Percentiles rank a stretch among this genome's conserved stretches.
Conservation (phyloP, 2,113 vertebrate genomes). For the Siniperca chuatsi region DNA sequence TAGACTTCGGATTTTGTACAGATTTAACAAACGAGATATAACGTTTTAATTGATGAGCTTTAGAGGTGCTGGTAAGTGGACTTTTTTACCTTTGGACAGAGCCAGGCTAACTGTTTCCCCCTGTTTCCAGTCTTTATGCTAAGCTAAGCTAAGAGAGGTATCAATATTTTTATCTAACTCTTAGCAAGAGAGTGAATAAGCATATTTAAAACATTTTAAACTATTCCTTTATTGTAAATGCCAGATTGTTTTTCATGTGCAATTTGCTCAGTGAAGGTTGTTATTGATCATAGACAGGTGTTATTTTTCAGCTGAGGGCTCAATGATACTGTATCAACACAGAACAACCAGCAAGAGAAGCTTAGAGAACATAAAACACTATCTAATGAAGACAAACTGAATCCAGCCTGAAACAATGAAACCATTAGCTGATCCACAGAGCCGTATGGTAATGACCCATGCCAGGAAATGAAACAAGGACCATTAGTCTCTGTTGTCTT, state of each 20-base stretch:
- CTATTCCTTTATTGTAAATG: not conserved
- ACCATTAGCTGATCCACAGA: constrained; percentile 23
- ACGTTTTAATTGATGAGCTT: not conserved
- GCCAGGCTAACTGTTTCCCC: not conserved
- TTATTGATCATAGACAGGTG: not conserved
- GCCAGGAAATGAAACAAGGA: not conserved
- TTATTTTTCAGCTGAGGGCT: not conserved
- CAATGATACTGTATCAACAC: not conserved
- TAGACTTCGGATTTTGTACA: not conserved
- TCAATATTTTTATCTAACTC: not conserved
- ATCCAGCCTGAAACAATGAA: not conserved
- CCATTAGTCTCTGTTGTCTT: not conserved
- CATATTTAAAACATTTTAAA: not conserved
- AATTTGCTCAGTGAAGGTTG: constrained; percentile 18
- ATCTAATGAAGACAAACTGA: not conserved
- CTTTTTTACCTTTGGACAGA: not conserved
- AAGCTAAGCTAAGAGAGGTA: not conserved
- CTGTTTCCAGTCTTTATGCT: not conserved
- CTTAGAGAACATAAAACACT: not conserved
- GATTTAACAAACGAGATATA: not conserved
- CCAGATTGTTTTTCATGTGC: not conserved
- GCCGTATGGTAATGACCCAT: not conserved
- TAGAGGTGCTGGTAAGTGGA: too few species aligned
- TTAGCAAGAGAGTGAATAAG: not conserved
- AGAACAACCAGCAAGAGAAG: not conserved